Evolutionary conservation across 2,797 vertebrate species (phyloP), one percentile per base, ranked within the genome.

Genomic region (Schizopygopsis pylzovi): DNA sequence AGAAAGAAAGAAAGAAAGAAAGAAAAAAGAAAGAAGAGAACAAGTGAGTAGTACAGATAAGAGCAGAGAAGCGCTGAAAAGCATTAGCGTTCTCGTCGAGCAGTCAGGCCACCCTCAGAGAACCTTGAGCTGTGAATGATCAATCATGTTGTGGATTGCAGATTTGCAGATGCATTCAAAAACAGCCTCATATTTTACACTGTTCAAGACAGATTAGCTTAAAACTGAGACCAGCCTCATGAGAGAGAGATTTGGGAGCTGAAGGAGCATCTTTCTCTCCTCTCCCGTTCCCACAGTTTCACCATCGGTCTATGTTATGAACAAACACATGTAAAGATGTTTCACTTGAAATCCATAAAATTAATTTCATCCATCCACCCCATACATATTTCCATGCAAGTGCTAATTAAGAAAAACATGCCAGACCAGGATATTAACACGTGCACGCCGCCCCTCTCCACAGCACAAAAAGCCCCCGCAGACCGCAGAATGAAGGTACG

Each of bases 61-160:
- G 63, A 22, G n/a, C 67, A 43, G 63, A 84, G 61, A 77, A 54
- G 49, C 16, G 28, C 52, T 54, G 73, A 54, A 77, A 25, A 56
- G 75, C 28, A 70, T 65, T 78, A 84, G 73, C n/a, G 22, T 87
- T 84, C 61, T 45, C 25, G 33, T 72, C 87, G 88, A 91, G 91
- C 88, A 90, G 83, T 72, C 81, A 82, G 86, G 89, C 82, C 91
- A 87, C 91, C 93, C 89, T 92, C 91, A 90, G 87, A 93, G 91
- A 89, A 92, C 93, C 92, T 92, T 89, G 87, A 90, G 90, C 90
- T 89, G 81, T 89, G 87, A 93, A 91, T 92, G 90, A 78, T 92
- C 92, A 93, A 93, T 94, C 91, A 92, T 90, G 88, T 79, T 78
- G 75, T 79, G 84, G 81, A 89, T 91, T 90, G 67, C 82, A 81